Percentiles rank a stretch among this genome's conserved stretches.
Evolutionary conservation across 2,888 invertebrate species (phyloP).

Genomic region (Lamellibrachia satsuma): DNA sequence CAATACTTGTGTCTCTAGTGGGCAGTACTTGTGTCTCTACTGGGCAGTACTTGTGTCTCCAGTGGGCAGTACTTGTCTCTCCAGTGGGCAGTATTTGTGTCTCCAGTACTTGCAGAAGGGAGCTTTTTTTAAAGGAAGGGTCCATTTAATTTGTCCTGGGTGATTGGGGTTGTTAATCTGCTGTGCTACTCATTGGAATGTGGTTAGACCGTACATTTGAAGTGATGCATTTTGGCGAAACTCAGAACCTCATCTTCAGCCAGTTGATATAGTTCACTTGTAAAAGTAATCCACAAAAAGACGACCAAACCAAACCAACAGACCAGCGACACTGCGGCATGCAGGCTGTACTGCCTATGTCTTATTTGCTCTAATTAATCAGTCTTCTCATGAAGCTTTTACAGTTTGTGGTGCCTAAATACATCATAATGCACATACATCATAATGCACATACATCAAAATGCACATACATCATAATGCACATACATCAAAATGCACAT

Average conservation of each 20-base stretch:
- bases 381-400: neutral
- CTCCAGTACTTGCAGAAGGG: too few relatives aligned
- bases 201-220: neutral
- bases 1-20: too few relatives aligned
- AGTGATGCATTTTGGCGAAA: neutral
- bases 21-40: too few relatives aligned
- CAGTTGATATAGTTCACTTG: neutral
- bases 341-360: neutral
- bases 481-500: too few relatives aligned
- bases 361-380: neutral
- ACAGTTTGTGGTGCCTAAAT: neutral
- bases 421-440: neutral
- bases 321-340: neutral
- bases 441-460: neutral
- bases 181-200: neutral
- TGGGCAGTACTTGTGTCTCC: too few relatives aligned
- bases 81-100: too few relatives aligned
- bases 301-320: neutral
- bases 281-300: neutral
- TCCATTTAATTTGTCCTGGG: neutral
- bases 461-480: neutral
- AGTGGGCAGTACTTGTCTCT: too few relatives aligned
- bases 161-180: neutral
- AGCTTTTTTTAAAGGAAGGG: neutral
- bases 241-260: neutral